Evolutionary conservation across 2,797 vertebrate genomes (phyloP).

Genomic region (Falco naumanni): DNA sequence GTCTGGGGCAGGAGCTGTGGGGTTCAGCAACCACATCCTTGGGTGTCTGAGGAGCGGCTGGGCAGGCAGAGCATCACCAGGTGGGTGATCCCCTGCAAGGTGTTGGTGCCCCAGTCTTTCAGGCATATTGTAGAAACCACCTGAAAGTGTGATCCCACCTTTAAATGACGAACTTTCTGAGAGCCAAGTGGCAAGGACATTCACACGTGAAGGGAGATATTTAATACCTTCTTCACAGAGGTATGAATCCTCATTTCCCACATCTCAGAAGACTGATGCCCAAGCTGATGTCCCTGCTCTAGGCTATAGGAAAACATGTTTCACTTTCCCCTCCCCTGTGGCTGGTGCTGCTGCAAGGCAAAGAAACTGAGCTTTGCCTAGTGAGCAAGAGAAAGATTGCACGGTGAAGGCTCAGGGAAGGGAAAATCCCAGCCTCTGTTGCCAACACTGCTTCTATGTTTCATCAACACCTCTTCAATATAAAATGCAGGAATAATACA

Average conservation of each 20-base stretch:
- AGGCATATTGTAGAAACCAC: not conserved
- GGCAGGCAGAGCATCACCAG: fast-evolving
- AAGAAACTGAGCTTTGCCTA: not conserved
- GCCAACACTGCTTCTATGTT: not conserved
- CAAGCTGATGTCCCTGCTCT: not conserved
- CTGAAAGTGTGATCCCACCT: not conserved
- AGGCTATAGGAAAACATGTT: not conserved
- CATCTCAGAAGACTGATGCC: not conserved
- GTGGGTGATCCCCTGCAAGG: not conserved
- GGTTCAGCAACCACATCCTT: fast-evolving
- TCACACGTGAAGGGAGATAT: not conserved
- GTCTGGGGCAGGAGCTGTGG: not conserved
- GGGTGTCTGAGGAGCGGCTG: fast-evolving
- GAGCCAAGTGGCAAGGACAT: not conserved
- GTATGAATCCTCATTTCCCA: not conserved
- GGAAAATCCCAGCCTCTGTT: not conserved
- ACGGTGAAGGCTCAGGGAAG: not conserved
- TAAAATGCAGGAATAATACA: not conserved
- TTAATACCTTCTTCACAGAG: not conserved
- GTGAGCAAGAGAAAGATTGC: not conserved
- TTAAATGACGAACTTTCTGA: not conserved
- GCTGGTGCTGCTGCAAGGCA: not conserved
- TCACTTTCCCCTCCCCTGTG: not conserved
- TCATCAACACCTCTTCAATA: not conserved
- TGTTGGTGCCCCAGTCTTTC: not conserved